Base-by-base conservation (phyloP, 2,888 invertebrate genomes). In the Rhaphigaster nebulosa region DNA sequence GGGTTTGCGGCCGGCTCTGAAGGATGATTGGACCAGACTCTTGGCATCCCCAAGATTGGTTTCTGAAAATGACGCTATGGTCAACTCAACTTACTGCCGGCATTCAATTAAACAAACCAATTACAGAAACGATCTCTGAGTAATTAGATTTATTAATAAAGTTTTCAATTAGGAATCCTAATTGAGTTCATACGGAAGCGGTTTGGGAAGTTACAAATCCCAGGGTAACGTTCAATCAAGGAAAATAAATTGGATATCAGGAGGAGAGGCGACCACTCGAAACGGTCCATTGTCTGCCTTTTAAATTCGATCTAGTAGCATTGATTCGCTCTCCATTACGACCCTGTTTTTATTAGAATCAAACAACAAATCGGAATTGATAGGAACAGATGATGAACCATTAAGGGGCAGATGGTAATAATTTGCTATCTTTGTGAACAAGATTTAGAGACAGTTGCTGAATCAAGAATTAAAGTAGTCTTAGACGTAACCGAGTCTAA, bases 71-170 rank as follows among this genome's bases (percentile, higher is more conserved):
- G 80, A 80, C 26, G 26, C 26, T 8, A 0, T n/a, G 70, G 70
- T 84, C 84, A 84, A 45, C 41, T 41, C 18, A 12, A 26, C 10
- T n/a, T n/a, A n/a, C 84, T 10, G n/a, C 41, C 80, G 13, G n/a
- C 84, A n/a, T 84, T n/a, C 84, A 84, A 84, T 84, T 84, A 84
- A 84, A 84, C n/a, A 84, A 45, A 84, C 84, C 84, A 84, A 84
- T 84, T 84, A 84, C 45, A 6, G 45, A n/a, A 84, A 84, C 84
- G 45, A 26, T 6, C 12, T 84, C 15, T 12, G 45, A 84, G 84
- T 84, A 84, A 84, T 84, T 84, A 84, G 45, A 45, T 84, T 45
- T 84, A 84, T 84, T 84, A 84, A 45, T 84, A 84, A 84, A n/a
- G n/a, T 84, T 84, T 84, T 84, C 84, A 84, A 84, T 84, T 45